Base-by-base conservation (phyloP, 2,888 invertebrate species). In the Alsophila aescularia region DNA sequence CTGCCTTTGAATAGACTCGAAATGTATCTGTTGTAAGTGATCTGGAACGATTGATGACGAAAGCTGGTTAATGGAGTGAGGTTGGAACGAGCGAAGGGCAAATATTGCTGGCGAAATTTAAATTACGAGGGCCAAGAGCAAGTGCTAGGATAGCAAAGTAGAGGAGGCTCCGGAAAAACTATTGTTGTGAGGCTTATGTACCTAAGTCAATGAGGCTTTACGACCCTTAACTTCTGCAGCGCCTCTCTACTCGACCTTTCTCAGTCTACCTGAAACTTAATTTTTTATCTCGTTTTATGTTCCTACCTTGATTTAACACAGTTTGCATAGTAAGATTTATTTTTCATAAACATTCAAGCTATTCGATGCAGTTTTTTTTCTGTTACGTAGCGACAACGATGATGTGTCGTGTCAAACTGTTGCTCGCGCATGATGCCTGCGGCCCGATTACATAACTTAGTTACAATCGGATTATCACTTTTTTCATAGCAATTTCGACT, bases 1-100 rank as follows among this genome's bases (percentile, higher is more conserved):
- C 35, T 44, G 34, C 24, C 50, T 55, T 50, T 55, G 55, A 55
- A 55, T 49, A 34, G 49, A 54, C 49, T 40, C 44, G 43, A 35
- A 54, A 50, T 51, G 40, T 56, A 50, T 56, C 50, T 56, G 55
- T 41, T 45, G 29, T 14, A 41, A 36, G 21, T 50, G 55, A 56
- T 56, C 50, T 50, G 45, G 50, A 56, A 56, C 45, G 50, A 56
- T 56, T 45, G 55, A 51, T 51, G 50, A 45, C 55, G 41, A 50
- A 34, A 35, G 44, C 10, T 36, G 50, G 49, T 50, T 56, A 56
- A 56, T 56, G 55, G 45, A 49, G 41, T 41, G 50, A 49, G 55
- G 12, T 41, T 32, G 43, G 41, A 55, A 36, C 45, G 50, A 55
- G 55, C 36, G 44, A 24, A 45, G 50, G 50, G 55, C n/a, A 50